phyloP scores from a whole-genome alignment of 2,888 invertebrate species.

The Gastracanthus pulcherrimus region DNA sequence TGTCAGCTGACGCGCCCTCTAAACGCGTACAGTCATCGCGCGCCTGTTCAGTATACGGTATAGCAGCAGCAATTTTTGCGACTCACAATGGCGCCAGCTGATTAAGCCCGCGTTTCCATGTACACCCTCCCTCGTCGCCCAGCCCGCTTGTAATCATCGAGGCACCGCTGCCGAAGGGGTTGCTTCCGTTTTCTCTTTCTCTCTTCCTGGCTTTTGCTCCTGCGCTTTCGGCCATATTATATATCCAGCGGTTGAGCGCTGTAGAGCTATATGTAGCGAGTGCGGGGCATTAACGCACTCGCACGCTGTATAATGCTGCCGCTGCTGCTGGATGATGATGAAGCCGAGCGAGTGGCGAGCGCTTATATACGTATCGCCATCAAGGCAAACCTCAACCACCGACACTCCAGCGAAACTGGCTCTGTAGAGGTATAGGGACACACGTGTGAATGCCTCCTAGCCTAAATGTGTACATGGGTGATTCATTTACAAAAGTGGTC shows the following conservation, averaged over 20 bases:
- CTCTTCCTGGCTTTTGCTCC: neutral
- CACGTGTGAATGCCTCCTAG: too few species aligned
- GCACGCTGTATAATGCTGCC: too few species aligned
- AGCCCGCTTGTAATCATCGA: slow-evolving; percentile 71
- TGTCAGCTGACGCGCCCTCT: slow-evolving; percentile 29
- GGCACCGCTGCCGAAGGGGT: slow-evolving; percentile 52
- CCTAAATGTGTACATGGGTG: too few species aligned
- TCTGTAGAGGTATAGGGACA: too few species aligned
- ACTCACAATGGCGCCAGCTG: slow-evolving; percentile 69
- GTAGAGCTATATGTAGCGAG: too few species aligned
- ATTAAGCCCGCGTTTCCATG: slow-evolving; percentile 66
- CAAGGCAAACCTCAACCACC: slow-evolving; percentile 37
- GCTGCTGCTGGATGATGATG: neutral
- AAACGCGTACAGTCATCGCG: neutral
- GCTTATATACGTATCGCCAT: slow-evolving; percentile 9
- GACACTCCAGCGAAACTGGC: slow-evolving; percentile 11
- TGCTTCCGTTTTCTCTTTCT: slow-evolving; percentile 33
- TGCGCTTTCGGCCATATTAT: slow-evolving; percentile 17
- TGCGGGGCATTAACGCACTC: slow-evolving; percentile 10
- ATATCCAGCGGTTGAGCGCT: neutral
- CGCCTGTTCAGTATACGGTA: too few species aligned
- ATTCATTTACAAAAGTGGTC: too few species aligned
- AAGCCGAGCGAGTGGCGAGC: neutral
- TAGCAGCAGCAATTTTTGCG: slow-evolving; percentile 67
- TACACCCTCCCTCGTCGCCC: slow-evolving; percentile 44